These are phyloP conservation scores for Morpho helenor DNA, from an alignment of 2,888 invertebrate species.

Conservation along the genomic window DNA sequence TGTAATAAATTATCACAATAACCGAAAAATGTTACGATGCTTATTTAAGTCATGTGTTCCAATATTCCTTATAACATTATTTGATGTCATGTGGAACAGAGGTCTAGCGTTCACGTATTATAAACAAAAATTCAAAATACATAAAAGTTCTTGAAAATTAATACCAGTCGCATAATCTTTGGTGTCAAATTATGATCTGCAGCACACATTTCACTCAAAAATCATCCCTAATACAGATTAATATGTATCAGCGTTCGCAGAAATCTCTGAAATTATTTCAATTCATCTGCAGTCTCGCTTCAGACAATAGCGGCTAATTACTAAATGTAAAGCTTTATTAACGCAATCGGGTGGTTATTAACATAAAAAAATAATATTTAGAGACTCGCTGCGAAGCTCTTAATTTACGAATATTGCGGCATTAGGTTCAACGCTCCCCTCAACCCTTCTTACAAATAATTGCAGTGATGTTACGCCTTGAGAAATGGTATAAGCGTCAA, in stretches of 20 bases:
- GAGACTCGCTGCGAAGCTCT: slow-evolving; percentile 56
- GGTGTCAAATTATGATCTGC: too few species aligned
- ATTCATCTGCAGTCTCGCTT: slow-evolving; percentile 42
- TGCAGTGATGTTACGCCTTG: slow-evolving; percentile 66
- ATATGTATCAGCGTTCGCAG: slow-evolving; percentile 16
- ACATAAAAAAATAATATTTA: slow-evolving; percentile 80
- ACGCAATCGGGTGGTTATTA: slow-evolving; percentile 75
- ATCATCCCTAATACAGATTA: slow-evolving; percentile 10
- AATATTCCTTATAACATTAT: too few species aligned
- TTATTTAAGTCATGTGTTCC: too few species aligned
- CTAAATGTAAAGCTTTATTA: slow-evolving; percentile 77
- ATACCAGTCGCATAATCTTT: too few species aligned
- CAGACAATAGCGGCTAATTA: slow-evolving; percentile 53
- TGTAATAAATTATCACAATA: too few species aligned
- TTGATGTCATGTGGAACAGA: too few species aligned
- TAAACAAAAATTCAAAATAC: too few species aligned
- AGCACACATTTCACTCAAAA: slow-evolving; percentile 4
- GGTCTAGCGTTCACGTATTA: too few species aligned
- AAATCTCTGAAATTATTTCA: slow-evolving; percentile 30
- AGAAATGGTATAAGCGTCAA: slow-evolving; percentile 65
- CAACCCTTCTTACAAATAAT: slow-evolving; percentile 76
- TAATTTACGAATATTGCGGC: slow-evolving; percentile 76
- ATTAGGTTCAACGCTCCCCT: slow-evolving; percentile 60
- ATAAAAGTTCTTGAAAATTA: too few species aligned
- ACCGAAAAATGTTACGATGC: too few species aligned